These are phyloP conservation scores for Saturnia pavonia DNA, from an alignment of 2,888 invertebrate species.

Conservation along the genomic window DNA sequence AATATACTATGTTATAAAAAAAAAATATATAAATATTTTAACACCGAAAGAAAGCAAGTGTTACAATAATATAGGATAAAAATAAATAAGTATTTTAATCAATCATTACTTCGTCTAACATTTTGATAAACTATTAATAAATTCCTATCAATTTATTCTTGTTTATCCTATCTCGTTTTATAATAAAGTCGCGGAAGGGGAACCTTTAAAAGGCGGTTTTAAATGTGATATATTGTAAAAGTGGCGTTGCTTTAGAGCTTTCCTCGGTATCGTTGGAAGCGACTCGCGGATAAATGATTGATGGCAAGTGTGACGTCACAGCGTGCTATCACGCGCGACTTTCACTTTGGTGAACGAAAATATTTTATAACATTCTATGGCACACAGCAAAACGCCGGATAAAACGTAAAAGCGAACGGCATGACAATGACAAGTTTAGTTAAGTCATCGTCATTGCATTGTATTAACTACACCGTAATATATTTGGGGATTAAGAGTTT, in stretches of 20 bases:
- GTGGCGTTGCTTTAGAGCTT: constrained; percentile 74
- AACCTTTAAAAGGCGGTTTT: constrained; percentile 71
- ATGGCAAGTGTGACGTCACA: constrained; percentile 58
- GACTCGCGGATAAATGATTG: constrained; percentile 76
- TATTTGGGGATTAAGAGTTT: constrained; percentile 25
- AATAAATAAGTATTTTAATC: too few species aligned
- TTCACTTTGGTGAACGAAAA: constrained; percentile 65
- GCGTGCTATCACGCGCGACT: constrained; percentile 62
- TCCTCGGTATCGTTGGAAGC: constrained; percentile 67
- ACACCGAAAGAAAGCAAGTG: not conserved
- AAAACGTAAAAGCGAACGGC: constrained; percentile 43
- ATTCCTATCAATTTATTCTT: constrained; percentile 69
- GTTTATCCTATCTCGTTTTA: constrained; percentile 60
- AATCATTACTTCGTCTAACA: too few species aligned
- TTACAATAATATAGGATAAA: not conserved
- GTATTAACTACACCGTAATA: constrained; percentile 8
- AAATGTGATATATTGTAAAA: constrained; percentile 77
- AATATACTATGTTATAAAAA: too few species aligned
- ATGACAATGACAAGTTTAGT: constrained; percentile 33
- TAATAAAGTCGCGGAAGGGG: constrained; percentile 56
- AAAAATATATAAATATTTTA: too few species aligned
- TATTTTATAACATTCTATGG: constrained; percentile 41
- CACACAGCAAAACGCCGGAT: constrained; percentile 51
- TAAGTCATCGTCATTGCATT: constrained; percentile 27
- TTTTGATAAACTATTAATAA: not conserved